These are phyloP conservation scores for Zosterops pallidus DNA, from an alignment of 2,113 vertebrate species.

Conservation along the genomic window DNA sequence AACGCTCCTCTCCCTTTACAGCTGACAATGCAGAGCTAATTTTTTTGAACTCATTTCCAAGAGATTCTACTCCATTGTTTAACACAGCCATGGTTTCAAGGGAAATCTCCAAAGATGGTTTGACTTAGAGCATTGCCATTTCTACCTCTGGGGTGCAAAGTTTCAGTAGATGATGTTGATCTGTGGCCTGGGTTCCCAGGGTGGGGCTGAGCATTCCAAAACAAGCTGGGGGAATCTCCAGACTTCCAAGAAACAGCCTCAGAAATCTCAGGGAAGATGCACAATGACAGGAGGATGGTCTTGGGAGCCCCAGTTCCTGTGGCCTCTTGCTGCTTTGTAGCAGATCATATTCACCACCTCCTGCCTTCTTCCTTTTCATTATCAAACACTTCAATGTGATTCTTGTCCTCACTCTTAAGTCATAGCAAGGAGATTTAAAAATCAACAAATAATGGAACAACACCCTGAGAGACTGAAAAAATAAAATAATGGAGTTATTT, in stretches of 20 bases:
- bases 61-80: not conserved
- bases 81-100: not conserved
- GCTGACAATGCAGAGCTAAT: conserved; percentile 54
- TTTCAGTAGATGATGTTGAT: not conserved
- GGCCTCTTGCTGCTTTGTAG: not conserved
- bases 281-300: fast-evolving
- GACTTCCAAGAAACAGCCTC: not conserved
- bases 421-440: not conserved
- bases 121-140: not conserved
- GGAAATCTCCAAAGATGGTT: not conserved
- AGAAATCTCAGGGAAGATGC: not conserved
- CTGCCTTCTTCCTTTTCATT: not conserved
- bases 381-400: not conserved
- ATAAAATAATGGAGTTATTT: not conserved
- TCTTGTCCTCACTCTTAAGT: not conserved
- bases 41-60: conserved; percentile 30
- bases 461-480: not conserved
- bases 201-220: not conserved
- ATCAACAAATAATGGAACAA: not conserved
- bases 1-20: not conserved
- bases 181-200: too few species aligned
- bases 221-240: not conserved
- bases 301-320: not conserved
- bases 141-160: not conserved
- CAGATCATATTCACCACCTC: not conserved